Evolutionary conservation across 1,140 invertebrate genomes (phyloP), one percentile per base, ranked within the genome.

Genomic region (Leptinotarsa texana): DNA sequence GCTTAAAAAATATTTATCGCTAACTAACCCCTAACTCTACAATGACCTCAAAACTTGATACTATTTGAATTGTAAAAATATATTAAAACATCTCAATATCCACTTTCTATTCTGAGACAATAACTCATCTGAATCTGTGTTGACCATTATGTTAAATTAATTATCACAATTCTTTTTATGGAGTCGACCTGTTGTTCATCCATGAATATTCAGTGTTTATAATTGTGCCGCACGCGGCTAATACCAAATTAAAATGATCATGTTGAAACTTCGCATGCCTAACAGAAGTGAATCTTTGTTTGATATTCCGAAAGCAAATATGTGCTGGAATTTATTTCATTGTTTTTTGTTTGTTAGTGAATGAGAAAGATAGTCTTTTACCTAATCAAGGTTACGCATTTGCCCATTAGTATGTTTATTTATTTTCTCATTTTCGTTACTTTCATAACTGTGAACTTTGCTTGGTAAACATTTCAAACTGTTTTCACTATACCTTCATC

Each of bases 121-220:
- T 57, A 57, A 57, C 51, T 57, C 51, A 17, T 17, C 51, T 57
- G 51, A 15, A 57, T 3, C n/a, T 17, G 17, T 57, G 51, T 57
- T 57, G 17, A 57, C 51, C 8, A 57, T 57, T 6, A 57, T 57
- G 51, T 57, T 15, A 4, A 57, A 57, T 57, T 57, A 57, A 57
- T 57, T 57, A 57, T 57, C 51, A 57, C 51, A 57, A 57, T 57
- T 57, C 51, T 57, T 57, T 57, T 57, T 57, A 57, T 57, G 13
- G 51, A 15, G 51, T 57, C n/a, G 51, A 57, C 51, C 51, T 57
- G 51, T 57, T 57, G 51, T 17, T 17, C 51, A 57, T 57, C 51
- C 51, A 57, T 57, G 51, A 57, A 57, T 57, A 57, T 57, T 57
- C 51, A 57, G 51, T 57, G 51, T 57, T 57, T 57, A 18, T 57